These are phyloP conservation scores for Dendrophyllia cribrosa DNA, from an alignment of 64 coral and sea anemone genomes.

Conservation along the genomic window DNA sequence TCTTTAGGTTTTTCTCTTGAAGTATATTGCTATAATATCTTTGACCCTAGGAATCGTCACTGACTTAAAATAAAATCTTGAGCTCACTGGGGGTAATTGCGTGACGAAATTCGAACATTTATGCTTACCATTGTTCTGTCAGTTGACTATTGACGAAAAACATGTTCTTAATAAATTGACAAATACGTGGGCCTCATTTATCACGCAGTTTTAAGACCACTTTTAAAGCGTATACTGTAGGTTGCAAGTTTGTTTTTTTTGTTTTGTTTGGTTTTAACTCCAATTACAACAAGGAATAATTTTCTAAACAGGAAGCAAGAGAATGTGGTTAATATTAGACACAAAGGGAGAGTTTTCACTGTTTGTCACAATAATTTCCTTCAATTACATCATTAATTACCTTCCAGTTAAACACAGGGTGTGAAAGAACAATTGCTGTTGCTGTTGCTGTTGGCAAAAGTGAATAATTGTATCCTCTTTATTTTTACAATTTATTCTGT, in stretches of 20 bases:
- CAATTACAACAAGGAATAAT: neutral
- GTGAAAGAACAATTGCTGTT: neutral
- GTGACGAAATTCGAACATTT: slow-evolving; percentile 22
- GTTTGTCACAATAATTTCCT: neutral
- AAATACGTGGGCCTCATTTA: neutral
- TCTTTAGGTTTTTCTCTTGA: neutral
- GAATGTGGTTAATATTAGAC: neutral
- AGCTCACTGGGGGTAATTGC: neutral
- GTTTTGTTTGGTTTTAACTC: neutral
- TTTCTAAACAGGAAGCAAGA: slow-evolving; percentile 10
- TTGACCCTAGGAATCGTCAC: neutral
- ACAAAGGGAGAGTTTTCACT: neutral
- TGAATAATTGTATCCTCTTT: neutral
- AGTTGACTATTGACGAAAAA: neutral
- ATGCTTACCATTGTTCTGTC: neutral
- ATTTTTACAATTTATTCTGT: too few species aligned
- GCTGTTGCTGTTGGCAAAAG: neutral
- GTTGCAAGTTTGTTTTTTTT: neutral
- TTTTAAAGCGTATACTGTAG: neutral
- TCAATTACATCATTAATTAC: neutral
- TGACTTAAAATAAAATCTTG: too few species aligned
- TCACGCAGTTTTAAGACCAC: neutral
- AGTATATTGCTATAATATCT: neutral
- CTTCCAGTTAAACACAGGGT: too few species aligned
- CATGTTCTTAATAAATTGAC: neutral